Conservation (phyloP, 92 coral and sea anemone genomes). For the Phenganax marumi region DNA sequence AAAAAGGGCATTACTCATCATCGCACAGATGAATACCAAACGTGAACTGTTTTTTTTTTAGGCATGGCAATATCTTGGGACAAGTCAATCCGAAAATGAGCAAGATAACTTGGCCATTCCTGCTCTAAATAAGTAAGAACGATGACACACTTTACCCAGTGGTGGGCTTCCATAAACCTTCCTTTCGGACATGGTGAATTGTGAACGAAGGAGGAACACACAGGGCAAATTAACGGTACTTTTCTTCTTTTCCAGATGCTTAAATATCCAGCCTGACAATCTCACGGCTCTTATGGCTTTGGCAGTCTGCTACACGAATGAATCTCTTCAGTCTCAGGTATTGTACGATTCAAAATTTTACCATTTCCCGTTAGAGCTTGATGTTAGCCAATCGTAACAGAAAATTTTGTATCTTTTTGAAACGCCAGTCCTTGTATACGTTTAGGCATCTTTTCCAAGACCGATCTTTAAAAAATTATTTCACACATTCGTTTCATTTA, state of each 20-base stretch:
- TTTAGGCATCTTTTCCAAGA: not conserved
- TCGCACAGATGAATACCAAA: not conserved
- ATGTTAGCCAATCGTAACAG: too few relatives aligned
- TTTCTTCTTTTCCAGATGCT: conserved; percentile 56
- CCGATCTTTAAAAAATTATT: not conserved
- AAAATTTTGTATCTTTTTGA: too few relatives aligned
- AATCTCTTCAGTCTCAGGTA: conserved; percentile 99
- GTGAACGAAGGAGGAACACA: not conserved
- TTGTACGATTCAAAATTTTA: not conserved
- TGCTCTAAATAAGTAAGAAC: conserved; percentile 84
- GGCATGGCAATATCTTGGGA: conserved; percentile 99
- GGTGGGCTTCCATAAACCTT: too few relatives aligned
- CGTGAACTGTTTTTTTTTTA: conserved; percentile 3
- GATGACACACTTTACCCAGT: not conserved
- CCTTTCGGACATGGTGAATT: too few relatives aligned
- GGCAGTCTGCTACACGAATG: conserved; percentile 95
- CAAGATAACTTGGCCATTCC: conserved; percentile 87
- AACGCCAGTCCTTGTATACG: too few relatives aligned
- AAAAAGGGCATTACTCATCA: not conserved
- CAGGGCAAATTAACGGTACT: not conserved
- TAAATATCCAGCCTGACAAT: conserved; percentile 76
- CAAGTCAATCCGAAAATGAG: conserved; percentile 97
- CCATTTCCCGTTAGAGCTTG: too few relatives aligned
- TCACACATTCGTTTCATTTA: not conserved
- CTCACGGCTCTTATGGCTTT: conserved; percentile 86